Evolutionary conservation across 2,888 invertebrate genomes (phyloP), one percentile per base, ranked within the genome.

Genomic region (Eumacrocentrus americanus): DNA sequence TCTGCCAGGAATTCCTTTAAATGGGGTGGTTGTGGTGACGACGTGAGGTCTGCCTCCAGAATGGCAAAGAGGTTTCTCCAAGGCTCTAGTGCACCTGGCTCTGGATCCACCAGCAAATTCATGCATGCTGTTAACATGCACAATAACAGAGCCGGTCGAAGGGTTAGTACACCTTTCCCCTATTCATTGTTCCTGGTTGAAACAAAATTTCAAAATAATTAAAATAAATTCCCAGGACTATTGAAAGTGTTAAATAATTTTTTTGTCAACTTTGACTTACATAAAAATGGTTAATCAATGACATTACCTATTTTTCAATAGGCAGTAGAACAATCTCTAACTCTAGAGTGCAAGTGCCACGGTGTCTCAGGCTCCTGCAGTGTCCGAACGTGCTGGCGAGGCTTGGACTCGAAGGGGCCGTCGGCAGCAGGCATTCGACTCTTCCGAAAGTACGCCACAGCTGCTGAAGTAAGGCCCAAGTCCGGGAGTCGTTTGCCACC

Each of bases 21-120:
- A 79, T 93, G 93, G 93, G 92, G 92, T 46, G 94, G 94, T 25
- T 94, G 94, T 78, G 91, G 91, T 0, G 93, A 94, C 75, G 91
- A 94, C 81, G 85, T 89, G 57, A 85, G 87, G 69, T 91, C 89
- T 84, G 91, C 90, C 1, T 86, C 87, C 58, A 84, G 87, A 71
- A 89, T 91, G 73, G 88, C 89, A 7, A 88, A 88, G 72, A 85
- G 88, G 67, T 91, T 91, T 75, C 83, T 89, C 46, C 91, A 91
- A 71, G 84, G 85, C 25, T 85, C 87, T 53, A 75, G 74, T 25
- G 73, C 78, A n/a, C 69, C 74, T 6, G 77, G 75, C 2, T 70
- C 72, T 5, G 77, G 79, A 2, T 60, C 74, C 1, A 72, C 71
- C 3, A 75, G 75, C 3, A 80, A 79, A 66, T 80, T 80, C 67